phyloP scores from a whole-genome alignment of 2,888 invertebrate species.

The Diaprepes abbreviatus region DNA sequence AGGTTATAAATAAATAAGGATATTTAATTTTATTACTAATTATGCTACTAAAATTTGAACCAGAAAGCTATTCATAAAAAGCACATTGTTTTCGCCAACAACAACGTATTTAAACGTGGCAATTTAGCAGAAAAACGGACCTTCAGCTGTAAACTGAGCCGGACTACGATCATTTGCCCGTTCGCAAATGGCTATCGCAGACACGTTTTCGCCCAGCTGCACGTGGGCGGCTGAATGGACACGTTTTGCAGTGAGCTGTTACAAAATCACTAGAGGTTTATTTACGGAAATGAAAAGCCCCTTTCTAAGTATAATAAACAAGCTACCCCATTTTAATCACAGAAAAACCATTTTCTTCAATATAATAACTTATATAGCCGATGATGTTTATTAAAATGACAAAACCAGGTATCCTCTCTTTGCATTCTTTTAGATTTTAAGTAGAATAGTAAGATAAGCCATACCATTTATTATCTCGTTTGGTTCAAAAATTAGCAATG shows the following conservation, averaged over 20 bases:
- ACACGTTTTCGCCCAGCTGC: constrained; percentile 31
- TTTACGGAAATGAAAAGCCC: constrained; percentile 10
- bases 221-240: constrained; percentile 31
- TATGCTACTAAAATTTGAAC: constrained; percentile 39
- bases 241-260: constrained; percentile 13
- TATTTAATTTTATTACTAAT: constrained; percentile 33
- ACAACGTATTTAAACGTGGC: constrained; percentile 40
- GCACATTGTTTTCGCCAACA: constrained; percentile 41
- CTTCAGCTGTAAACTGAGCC: constrained; percentile 38
- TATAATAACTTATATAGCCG: too few relatives aligned
- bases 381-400: too few relatives aligned
- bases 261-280: constrained; percentile 12
- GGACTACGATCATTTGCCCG: constrained; percentile 21
- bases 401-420: too few relatives aligned
- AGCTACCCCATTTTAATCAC: constrained; percentile 6
- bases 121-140: constrained; percentile 40
- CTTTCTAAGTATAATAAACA: constrained; percentile 11
- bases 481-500: too few relatives aligned
- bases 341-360: too few relatives aligned
- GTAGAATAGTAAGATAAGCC: too few relatives aligned
- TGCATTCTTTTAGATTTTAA: too few relatives aligned
- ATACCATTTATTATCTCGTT: too few relatives aligned
- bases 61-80: constrained; percentile 34
- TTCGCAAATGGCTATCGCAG: constrained; percentile 28
- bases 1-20: constrained; percentile 22